These are phyloP conservation scores for Bombus sibiricus DNA, from an alignment of 1,140 invertebrate genomes.

Conservation along the genomic window DNA sequence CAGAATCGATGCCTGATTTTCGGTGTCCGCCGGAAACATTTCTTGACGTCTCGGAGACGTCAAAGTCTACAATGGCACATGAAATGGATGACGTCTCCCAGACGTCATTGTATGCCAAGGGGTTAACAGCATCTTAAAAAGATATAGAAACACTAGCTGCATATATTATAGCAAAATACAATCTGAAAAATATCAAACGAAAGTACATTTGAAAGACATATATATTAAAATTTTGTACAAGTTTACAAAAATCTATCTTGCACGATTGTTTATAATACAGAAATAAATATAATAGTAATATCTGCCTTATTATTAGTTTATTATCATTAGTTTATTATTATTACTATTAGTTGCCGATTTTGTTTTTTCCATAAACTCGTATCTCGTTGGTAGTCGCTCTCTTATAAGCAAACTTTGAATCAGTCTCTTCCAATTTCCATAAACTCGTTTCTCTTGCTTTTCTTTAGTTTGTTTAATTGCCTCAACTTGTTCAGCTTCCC, in stretches of 20 bases:
- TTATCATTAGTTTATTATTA: no score
- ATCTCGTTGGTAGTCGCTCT: slow-evolving; percentile 91
- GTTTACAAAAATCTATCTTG: background rate
- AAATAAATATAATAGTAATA: background rate
- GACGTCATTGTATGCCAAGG: no score
- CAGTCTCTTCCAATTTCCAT: slow-evolving; percentile 94
- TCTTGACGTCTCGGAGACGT: no score
- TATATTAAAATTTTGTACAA: slow-evolving; percentile 14
- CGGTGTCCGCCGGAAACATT: no score
- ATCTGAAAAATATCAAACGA: background rate
- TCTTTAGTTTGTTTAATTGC: slow-evolving; percentile 86
- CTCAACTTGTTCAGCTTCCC: slow-evolving; percentile 91
- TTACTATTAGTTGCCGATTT: slow-evolving; percentile 23
- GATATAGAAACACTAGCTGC: background rate
- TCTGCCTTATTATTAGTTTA: background rate
- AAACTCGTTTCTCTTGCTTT: slow-evolving; percentile 92
- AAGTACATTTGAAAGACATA: background rate
- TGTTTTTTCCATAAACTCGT: slow-evolving; percentile 85
- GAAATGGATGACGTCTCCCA: no score
- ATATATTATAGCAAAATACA: background rate
- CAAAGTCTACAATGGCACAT: no score
- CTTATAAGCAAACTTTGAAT: slow-evolving; percentile 94
- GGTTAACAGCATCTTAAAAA: background rate
- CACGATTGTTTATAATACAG: background rate
- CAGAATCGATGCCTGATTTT: no score